Percentiles rank a stretch among this genome's conserved stretches.
Evolutionary conservation across 2,888 invertebrate genomes (phyloP).

Genomic region (Thysanoteuthis rhombus): DNA sequence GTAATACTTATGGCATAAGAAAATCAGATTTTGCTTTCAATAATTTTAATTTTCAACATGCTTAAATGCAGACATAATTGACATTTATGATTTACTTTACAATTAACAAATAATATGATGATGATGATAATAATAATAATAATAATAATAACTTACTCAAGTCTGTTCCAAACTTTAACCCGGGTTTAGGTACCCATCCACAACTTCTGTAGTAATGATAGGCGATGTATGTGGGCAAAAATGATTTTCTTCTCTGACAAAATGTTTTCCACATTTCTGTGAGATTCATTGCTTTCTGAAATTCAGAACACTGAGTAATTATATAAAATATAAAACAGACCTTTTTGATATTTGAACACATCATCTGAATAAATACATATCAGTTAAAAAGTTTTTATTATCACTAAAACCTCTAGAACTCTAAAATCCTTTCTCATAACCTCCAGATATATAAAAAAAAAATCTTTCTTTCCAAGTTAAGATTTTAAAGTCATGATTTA

Average conservation of each 20-base stretch:
- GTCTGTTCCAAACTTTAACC: constrained; percentile 88
- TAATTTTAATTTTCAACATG: not conserved
- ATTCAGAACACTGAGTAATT: not conserved
- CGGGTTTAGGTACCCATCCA: constrained; percentile 90
- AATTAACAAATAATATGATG: not conserved
- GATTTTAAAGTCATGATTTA: no score
- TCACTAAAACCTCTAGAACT: no score
- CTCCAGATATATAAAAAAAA: no score
- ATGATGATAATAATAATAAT: not conserved
- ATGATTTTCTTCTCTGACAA: constrained; percentile 44
- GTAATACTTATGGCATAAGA: no score
- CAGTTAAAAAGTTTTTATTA: no score
- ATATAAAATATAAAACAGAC: not conserved
- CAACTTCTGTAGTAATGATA: constrained; percentile 88
- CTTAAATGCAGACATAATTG: not conserved
- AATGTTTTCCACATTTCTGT: constrained; percentile 57
- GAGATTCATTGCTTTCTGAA: constrained; percentile 46
- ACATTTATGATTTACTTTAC: not conserved
- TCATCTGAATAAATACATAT: no score
- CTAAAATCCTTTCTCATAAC: no score
- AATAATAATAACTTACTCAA: constrained; percentile 70
- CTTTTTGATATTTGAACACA: not conserved
- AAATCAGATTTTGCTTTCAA: no score
- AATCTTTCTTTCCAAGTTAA: no score
- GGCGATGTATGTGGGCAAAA: constrained; percentile 74